Evolutionary conservation across 2,888 invertebrate genomes (phyloP), one percentile per base, ranked within the genome.

Genomic region (Acleris holmiana): DNA sequence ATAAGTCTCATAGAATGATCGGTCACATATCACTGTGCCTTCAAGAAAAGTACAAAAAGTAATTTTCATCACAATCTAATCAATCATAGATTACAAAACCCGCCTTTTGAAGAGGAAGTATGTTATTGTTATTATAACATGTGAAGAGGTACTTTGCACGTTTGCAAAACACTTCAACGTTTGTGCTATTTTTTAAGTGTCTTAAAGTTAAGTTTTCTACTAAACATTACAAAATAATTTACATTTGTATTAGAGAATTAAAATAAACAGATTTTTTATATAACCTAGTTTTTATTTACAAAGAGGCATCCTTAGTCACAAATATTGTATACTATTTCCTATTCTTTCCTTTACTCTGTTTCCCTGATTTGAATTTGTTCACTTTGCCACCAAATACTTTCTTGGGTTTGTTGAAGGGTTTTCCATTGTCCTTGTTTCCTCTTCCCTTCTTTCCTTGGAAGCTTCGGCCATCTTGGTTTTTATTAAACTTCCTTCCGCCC

Each of bases 331-430:
- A 56, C 76, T 71, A 83, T 67, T 79, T 83, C 66, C 75, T 78
- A 5, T 75, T 75, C 61, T 77, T 82, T 4, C 86, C 84, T 76
- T 83, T 85, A 21, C 80, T 77, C 69, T 82, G 71, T 72, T 81
- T 82, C 0, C 81, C 80, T 41, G 69, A 72, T 72, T 85, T 84
- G 29, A 75, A 77, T 68, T 86, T 89, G 62, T 87, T 89, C n/a
- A 89, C 67, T 75, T 89, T 90, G 0, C 89, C 86, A 3, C 89
- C 89, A 67, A 88, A 86, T 0, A 88, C 89, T 75, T 89, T 89
- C 65, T 84, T 86, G 2, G 78, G 73, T 71, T 85, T 88, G 18
- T 79, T 78, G 29, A 75, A 82, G 19, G 74, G 8, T 35, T 56
- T 57, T 3, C 53, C 41, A 13, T 18, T 58, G 3, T 63, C 65